These are phyloP conservation scores for Meloidogyne exigua DNA, from an alignment of 1,140 invertebrate species.

Conservation along the genomic window DNA sequence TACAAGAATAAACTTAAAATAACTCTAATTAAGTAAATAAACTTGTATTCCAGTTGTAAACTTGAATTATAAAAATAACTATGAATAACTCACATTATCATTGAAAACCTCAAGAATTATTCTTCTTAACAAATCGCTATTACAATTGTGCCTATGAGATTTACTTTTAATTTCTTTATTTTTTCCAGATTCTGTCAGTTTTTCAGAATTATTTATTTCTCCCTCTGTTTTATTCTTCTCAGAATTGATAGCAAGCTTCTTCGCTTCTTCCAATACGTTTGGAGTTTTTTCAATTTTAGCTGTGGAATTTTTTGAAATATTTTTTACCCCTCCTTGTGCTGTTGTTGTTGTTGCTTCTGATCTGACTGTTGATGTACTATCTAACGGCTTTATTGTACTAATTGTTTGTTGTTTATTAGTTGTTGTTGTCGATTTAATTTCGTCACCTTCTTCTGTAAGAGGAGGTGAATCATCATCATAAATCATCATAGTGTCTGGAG, in stretches of 20 bases:
- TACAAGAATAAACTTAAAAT: not conserved
- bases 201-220: not conserved
- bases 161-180: constrained; percentile 5
- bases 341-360: not conserved
- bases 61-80: not conserved
- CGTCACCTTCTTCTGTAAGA: not conserved
- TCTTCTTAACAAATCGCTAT: not conserved
- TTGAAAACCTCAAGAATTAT: constrained; percentile 1
- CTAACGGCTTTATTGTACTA: not conserved
- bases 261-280: not conserved
- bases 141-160: not conserved
- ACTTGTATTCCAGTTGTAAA: not conserved
- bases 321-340: not conserved
- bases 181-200: not conserved
- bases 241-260: not conserved
- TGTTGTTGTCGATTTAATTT: not conserved
- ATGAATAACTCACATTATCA: not conserved
- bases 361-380: not conserved
- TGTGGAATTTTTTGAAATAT: not conserved
- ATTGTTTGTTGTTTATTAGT: not conserved
- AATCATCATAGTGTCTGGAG: not conserved
- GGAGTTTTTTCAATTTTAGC: not conserved
- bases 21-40: not conserved
- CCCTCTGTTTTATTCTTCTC: not conserved
- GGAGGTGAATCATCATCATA: not conserved